Evolutionary conservation across 1,140 invertebrate genomes (phyloP).

Genomic region (Helicoverpa zea): DNA sequence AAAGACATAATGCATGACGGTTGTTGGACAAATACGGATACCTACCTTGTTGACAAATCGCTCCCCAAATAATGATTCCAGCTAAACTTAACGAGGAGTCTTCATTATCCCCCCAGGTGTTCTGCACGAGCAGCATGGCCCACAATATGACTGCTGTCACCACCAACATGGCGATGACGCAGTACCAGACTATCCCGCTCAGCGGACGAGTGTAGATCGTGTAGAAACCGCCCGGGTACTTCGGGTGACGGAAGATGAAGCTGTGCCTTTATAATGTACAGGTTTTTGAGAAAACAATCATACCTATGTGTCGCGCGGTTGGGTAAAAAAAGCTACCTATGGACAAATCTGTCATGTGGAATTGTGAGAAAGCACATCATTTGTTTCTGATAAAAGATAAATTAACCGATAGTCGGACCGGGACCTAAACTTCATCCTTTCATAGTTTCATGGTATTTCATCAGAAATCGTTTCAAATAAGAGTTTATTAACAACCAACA

Average conservation of each 20-base stretch:
- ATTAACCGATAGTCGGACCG: no score
- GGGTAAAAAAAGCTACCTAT: no score
- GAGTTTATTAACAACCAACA: no score
- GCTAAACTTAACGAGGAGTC: constrained; percentile 70
- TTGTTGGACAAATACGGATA: not conserved
- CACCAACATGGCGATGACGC: constrained; percentile 73
- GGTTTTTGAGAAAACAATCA: not conserved
- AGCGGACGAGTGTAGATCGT: constrained; percentile 89
- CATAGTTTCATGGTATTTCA: no score
- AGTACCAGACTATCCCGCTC: constrained; percentile 86
- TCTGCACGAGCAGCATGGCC: constrained; percentile 67
- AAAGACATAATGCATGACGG: not conserved
- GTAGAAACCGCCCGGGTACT: constrained; percentile 85
- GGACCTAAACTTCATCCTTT: no score
- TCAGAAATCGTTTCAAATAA: no score
- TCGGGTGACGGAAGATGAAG: constrained; percentile 90
- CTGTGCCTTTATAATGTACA: constrained; percentile 80
- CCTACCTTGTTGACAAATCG: constrained; percentile 87
- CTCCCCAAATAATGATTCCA: constrained; percentile 78
- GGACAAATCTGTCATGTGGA: no score
- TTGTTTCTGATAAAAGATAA: not conserved
- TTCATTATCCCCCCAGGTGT: constrained; percentile 52
- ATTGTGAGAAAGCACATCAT: no score
- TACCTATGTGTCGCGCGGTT: no score
- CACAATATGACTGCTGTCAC: constrained; percentile 54